These are phyloP conservation scores for Ecliptopera silaceata DNA, from an alignment of 2,888 invertebrate genomes.

Conservation along the genomic window DNA sequence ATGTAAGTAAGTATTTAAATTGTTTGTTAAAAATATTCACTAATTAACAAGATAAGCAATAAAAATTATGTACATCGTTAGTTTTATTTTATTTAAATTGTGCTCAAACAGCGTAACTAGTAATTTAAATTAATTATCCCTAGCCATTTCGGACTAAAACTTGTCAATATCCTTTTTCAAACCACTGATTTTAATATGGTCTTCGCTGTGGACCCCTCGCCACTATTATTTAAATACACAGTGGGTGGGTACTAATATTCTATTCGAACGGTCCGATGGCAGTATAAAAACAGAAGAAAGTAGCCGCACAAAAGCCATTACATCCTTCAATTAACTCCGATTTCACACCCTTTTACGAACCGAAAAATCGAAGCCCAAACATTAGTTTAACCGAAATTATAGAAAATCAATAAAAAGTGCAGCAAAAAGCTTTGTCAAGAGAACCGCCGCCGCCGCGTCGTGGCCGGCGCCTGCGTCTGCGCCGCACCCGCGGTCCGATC, in stretches of 20 bases:
- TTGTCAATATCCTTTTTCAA: constrained; percentile 13
- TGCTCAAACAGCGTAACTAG: constrained; percentile 48
- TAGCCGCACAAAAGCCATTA: constrained; percentile 77
- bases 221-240: constrained; percentile 34
- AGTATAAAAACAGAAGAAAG: constrained; percentile 60
- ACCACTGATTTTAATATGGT: constrained; percentile 2
- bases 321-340: constrained; percentile 78
- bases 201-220: neutral
- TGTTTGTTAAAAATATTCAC: constrained; percentile 51
- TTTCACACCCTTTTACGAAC: constrained; percentile 83
- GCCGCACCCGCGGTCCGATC: constrained; percentile 19
- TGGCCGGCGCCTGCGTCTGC: constrained; percentile 56
- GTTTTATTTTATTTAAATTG: constrained; percentile 48
- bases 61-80: constrained; percentile 56
- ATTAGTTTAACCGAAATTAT: constrained; percentile 82
- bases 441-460: constrained; percentile 36
- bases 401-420: constrained; percentile 75
- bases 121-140: constrained; percentile 58
- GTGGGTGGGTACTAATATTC: constrained; percentile 35
- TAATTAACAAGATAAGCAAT: constrained; percentile 56
- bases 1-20: constrained; percentile 48
- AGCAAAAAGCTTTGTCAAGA: constrained; percentile 66
- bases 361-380: constrained; percentile 82
- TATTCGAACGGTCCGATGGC: constrained; percentile 20
- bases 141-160: constrained; percentile 25